Conservation (phyloP, 2,113 vertebrate species). For the Hyperoodon ampullatus region DNA sequence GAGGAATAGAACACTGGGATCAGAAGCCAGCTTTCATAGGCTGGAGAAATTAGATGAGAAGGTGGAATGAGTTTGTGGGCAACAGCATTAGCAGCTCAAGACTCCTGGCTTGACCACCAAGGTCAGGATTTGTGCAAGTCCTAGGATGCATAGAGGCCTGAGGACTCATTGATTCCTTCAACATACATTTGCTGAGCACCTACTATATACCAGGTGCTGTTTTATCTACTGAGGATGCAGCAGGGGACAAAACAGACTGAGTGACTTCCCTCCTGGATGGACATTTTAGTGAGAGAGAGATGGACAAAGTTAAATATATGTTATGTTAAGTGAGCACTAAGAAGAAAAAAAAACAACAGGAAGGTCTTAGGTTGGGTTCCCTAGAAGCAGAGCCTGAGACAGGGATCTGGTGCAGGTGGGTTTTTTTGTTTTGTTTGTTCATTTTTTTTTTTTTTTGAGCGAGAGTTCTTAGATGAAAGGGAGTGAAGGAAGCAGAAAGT, state of each 20-base stretch:
- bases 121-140: neutral
- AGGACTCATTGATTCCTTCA: neutral
- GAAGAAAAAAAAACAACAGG: neutral
- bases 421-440: neutral
- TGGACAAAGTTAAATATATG: neutral
- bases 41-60: neutral
- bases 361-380: neutral
- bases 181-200: neutral
- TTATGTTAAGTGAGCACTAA: neutral
- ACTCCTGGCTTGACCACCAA: neutral
- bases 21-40: neutral
- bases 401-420: neutral
- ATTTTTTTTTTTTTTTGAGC: neutral
- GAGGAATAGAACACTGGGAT: neutral
- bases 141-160: neutral
- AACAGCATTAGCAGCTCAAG: neutral
- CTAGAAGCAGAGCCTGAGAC: neutral
- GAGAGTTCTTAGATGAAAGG: neutral
- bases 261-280: neutral
- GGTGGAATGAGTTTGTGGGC: neutral
- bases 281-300: neutral
- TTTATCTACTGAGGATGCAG: neutral
- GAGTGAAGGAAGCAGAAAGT: neutral
- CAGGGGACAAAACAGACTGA: neutral
- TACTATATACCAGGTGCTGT: neutral